These are phyloP conservation scores for Diabrotica virgifera DNA, from an alignment of 1,140 invertebrate species.

Conservation along the genomic window DNA sequence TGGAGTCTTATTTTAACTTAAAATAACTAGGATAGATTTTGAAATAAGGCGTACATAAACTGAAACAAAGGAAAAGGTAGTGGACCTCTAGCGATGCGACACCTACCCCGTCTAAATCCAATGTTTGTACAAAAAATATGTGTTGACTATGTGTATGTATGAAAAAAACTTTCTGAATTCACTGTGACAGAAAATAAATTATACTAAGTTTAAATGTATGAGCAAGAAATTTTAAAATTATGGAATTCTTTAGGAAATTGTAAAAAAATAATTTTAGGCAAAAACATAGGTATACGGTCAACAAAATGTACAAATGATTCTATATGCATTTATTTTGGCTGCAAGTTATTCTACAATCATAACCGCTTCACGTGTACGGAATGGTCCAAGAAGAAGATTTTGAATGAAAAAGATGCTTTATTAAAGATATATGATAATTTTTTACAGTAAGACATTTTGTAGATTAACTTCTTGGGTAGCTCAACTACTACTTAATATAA, in stretches of 20 bases:
- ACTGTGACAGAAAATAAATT: slow-evolving; percentile 10
- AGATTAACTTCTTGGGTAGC: too few species aligned
- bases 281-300: slow-evolving; percentile 46
- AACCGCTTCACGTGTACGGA: not conserved
- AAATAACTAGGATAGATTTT: too few species aligned
- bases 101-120: not conserved
- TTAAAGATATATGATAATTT: too few species aligned
- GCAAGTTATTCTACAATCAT: slow-evolving; percentile 21
- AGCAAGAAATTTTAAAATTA: slow-evolving; percentile 18
- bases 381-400: not conserved
- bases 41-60: too few species aligned
- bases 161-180: slow-evolving; percentile 22
- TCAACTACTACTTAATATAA: too few species aligned
- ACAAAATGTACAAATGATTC: slow-evolving; percentile 42
- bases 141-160: slow-evolving; percentile 43
- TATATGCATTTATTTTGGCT: slow-evolving; percentile 27
- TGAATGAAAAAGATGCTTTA: too few species aligned
- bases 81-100: too few species aligned
- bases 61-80: too few species aligned
- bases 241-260: slow-evolving; percentile 22
- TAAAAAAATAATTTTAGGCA: slow-evolving; percentile 35
- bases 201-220: slow-evolving; percentile 1
- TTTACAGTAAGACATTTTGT: too few species aligned
- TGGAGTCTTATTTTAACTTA: too few species aligned
- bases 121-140: slow-evolving; percentile 39